Evolutionary conservation across 2,113 vertebrate species (phyloP), one percentile per base, ranked within the genome.

Genomic region (Triplophysa siluroides): DNA sequence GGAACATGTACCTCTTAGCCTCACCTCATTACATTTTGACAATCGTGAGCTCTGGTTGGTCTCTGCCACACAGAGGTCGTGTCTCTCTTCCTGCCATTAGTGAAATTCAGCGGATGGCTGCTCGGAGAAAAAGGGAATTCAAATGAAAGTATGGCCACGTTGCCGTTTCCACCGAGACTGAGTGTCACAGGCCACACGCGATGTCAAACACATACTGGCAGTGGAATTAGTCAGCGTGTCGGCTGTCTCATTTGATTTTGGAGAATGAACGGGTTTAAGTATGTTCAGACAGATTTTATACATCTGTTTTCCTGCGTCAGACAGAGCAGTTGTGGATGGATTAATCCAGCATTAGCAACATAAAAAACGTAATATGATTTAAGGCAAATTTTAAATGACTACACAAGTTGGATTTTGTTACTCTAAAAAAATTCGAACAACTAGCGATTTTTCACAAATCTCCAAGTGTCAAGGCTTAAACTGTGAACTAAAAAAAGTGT

Each of bases 171-270:
- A 72, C 7, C 4, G 9, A 33, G 7, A 41, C 74, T 26, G 38
- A 60, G 12, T 13, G 78, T 80, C 24, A 19, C 66, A 65, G 78
- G 73, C 50, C 67, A 60, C 63, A 54, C 24, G 41, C 41, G 0
- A 64, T 61, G 61, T 65, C 73, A 80, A 66, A 61, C 61, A 26
- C 66, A 64, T 67, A 73, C 43, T 52, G 60, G 75, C 62, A 50
- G 29, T 54, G 69, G 38, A 76, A 73, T 81, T 73, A 78, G 52
- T 62, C 29, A 80, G 74, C 0, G 18, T 81, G 78, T 78, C 65
- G 45, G 74, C 68, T n/a, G 78, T 81, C 83, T 65, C 38, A 47
- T 78, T 81, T 73, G 24, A 83, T 83, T 78, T 72, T 45, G 68
- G 43, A 65, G 41, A 72, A 12, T 33, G 50, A 79, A 33, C 26